Evolutionary conservation across 2,797 vertebrate species (phyloP).

Genomic region (Helostoma temminkii): DNA sequence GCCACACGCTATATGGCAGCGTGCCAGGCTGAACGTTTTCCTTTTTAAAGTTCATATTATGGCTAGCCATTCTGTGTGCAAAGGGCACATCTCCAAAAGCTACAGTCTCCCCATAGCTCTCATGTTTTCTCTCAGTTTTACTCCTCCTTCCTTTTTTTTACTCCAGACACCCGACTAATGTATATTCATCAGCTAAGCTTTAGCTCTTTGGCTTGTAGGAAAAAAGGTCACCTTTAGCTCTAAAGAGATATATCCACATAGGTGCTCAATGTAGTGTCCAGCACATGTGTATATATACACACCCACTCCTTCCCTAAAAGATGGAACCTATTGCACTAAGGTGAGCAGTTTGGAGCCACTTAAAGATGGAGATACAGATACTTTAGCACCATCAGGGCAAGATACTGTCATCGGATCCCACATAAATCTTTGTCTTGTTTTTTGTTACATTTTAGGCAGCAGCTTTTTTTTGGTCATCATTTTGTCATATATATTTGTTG

Average conservation of each 20-base stretch:
- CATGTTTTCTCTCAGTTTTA: slow-evolving; percentile 70
- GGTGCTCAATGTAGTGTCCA: slow-evolving; percentile 15
- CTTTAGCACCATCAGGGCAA: neutral
- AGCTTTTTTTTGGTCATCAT: neutral
- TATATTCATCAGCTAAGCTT: slow-evolving; percentile 67
- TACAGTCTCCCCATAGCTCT: slow-evolving; percentile 68
- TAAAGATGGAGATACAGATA: neutral
- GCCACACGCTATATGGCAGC: slow-evolving; percentile 62
- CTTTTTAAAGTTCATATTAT: slow-evolving; percentile 75
- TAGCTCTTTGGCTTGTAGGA: slow-evolving; percentile 37
- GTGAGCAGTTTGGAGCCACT: neutral
- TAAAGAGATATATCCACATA: slow-evolving; percentile 46
- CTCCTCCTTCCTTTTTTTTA: slow-evolving; percentile 57
- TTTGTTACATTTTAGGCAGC: neutral
- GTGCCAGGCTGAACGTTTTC: slow-evolving; percentile 65
- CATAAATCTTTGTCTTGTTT: neutral
- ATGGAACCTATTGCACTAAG: slow-evolving; percentile 22
- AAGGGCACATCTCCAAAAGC: slow-evolving; percentile 74
- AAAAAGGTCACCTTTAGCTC: slow-evolving; percentile 50
- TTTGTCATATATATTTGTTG: neutral
- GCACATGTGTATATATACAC: slow-evolving; percentile 2
- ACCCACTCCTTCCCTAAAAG: slow-evolving; percentile 16
- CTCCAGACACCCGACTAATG: slow-evolving; percentile 44
- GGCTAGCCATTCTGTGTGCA: slow-evolving; percentile 70
- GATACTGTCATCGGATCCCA: no score